Evolutionary conservation across 2,113 vertebrate species (phyloP).

Genomic region (Lipophrys pholis): DNA sequence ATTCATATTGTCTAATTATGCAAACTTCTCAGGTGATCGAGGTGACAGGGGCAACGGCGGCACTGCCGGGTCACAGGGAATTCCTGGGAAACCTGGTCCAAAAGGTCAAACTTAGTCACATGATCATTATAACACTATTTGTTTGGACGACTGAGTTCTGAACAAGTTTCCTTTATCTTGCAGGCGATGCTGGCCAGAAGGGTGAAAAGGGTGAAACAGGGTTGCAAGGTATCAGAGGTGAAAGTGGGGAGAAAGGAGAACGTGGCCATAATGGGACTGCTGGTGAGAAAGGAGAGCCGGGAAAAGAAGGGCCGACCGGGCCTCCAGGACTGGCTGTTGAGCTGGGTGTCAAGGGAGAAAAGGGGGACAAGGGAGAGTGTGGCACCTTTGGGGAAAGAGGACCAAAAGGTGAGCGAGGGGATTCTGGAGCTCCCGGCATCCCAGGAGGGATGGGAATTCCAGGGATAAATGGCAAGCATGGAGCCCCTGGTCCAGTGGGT

Average conservation of each 20-base stretch:
- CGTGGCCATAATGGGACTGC: conserved; percentile 88
- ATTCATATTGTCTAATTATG: no score
- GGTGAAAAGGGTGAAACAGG: conserved; percentile 90
- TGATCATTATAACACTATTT: no score
- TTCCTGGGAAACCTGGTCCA: conserved; percentile 90
- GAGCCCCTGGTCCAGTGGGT: conserved; percentile 84
- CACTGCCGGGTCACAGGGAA: conserved; percentile 84
- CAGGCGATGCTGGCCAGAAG: conserved; percentile 90
- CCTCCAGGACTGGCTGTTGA: conserved; percentile 80
- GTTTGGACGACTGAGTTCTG: conserved; percentile 5
- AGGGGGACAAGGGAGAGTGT: conserved; percentile 88
- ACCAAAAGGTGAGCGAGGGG: conserved; percentile 86
- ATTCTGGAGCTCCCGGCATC: conserved; percentile 85
- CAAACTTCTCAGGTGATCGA: conserved; percentile 85
- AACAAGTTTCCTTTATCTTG: conserved; percentile 12
- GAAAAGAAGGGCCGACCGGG: conserved; percentile 77
- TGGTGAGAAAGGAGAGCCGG: conserved; percentile 89
- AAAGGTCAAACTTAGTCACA: conserved; percentile 82
- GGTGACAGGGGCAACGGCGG: conserved; percentile 91
- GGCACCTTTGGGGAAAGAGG: conserved; percentile 87
- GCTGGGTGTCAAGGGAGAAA: conserved; percentile 88
- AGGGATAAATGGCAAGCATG: conserved; percentile 85
- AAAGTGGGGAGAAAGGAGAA: conserved; percentile 89
- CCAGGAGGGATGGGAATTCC: conserved; percentile 87
- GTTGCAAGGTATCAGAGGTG: conserved; percentile 85